These are phyloP conservation scores for Xiphophorus couchianus DNA, from an alignment of 2,113 vertebrate genomes.

Conservation along the genomic window DNA sequence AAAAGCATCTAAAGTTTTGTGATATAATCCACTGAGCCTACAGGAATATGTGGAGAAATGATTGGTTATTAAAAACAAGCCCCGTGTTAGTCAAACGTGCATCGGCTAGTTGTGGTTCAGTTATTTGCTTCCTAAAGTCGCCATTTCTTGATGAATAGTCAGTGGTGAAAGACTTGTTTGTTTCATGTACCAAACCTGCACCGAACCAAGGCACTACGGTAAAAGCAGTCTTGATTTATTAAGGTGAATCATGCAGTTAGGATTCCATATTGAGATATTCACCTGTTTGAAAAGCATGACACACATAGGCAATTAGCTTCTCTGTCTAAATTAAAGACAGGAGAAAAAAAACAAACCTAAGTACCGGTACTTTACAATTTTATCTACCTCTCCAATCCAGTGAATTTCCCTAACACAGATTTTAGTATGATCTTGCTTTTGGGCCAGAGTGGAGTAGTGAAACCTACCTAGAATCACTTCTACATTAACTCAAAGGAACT, in stretches of 20 bases:
- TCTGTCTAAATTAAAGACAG: too few relatives aligned
- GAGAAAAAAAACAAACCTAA: too few relatives aligned
- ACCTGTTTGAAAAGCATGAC: too few relatives aligned
- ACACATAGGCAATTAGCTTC: too few relatives aligned
- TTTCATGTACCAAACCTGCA: neutral
- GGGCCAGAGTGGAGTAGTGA: too few relatives aligned
- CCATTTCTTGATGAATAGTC: too few relatives aligned
- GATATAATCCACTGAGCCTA: slow-evolving; percentile 22
- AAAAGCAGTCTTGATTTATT: neutral
- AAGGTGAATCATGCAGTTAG: neutral
- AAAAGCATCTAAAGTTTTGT: slow-evolving; percentile 28
- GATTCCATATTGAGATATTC: neutral
- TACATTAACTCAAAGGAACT: too few relatives aligned
- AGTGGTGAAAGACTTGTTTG: neutral
- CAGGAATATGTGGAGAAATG: neutral
- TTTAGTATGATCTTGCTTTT: too few relatives aligned
- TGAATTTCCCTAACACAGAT: too few relatives aligned
- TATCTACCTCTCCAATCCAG: too few relatives aligned
- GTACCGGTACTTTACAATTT: too few relatives aligned
- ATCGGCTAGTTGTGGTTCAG: neutral
- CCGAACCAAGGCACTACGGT: neutral
- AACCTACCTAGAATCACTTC: too few relatives aligned
- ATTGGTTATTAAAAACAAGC: neutral
- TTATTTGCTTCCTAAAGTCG: neutral
- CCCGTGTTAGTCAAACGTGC: neutral